Evolutionary conservation across 2,797 vertebrate species (phyloP).

Genomic region (Menidia menidia): DNA sequence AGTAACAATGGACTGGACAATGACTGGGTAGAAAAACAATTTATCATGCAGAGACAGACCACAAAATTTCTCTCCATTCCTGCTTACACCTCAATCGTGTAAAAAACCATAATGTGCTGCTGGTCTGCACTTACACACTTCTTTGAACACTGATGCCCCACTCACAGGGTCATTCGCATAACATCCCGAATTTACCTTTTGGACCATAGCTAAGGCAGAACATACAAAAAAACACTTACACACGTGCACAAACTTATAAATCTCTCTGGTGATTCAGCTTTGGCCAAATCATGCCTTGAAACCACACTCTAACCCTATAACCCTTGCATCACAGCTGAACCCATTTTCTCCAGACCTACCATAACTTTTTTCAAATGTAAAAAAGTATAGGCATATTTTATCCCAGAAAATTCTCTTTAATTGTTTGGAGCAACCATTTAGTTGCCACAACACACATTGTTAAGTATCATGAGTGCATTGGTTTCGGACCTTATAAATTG

Average conservation of each 20-base stretch:
- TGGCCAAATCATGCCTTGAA: too few species aligned
- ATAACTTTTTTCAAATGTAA: too few species aligned
- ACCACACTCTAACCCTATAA: too few species aligned
- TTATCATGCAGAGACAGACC: slow-evolving; percentile 56
- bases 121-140: slow-evolving; percentile 38
- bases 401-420: too few species aligned
- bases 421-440: too few species aligned
- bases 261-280: too few species aligned
- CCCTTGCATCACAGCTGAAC: too few species aligned
- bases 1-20: neutral
- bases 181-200: slow-evolving; percentile 33
- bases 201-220: slow-evolving; percentile 9
- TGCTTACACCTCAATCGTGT: slow-evolving; percentile 33
- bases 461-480: too few species aligned
- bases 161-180: slow-evolving; percentile 42
- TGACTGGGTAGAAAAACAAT: slow-evolving; percentile 20
- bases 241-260: slow-evolving; percentile 3
- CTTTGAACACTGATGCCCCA: slow-evolving; percentile 44
- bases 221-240: neutral
- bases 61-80: slow-evolving; percentile 42
- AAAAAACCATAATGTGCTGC: slow-evolving; percentile 50
- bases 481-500: too few species aligned
- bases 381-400: too few species aligned
- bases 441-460: too few species aligned
- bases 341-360: too few species aligned